Evolutionary conservation across 1,140 invertebrate species (phyloP), one percentile per base, ranked within the genome.

Genomic region (Drosophila grimshawi): DNA sequence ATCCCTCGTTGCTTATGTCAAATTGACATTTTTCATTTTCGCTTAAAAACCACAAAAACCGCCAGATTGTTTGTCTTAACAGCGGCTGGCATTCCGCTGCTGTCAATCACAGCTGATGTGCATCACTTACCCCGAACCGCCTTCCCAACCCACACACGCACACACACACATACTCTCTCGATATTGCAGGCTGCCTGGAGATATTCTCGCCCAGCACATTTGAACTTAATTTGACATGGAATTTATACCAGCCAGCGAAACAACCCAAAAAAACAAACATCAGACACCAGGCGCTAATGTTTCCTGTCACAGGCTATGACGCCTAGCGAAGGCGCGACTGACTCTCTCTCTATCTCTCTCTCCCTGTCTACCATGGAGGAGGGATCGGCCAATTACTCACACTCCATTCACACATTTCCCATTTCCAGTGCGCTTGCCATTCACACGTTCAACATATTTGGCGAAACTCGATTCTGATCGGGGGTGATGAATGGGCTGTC

Each of bases 61-160:
- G 74, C 59, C 78, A 86, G 75, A 86, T 86, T 86, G 81, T 81
- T 85, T 86, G 82, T 86, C 81, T 81, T 75, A 86, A 81, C 82
- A 75, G 74, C 77, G 53, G 62, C 46, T 53, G 75, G 48, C 59
- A 76, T 76, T 59, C 65, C 78, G 53, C 37, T 45, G 55, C 80
- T 83, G 83, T 86, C 83, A 86, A 86, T 86, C 83, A 86, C 68
- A 63, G 48, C 52, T 43, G 76, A 71, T 75, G 62, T 61, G 63
- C 51, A 19, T 19, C 19, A 8, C n/a, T n/a, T 32, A 32, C 11
- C 8, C 5, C 19, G n/a, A 19, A 8, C 5, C 3, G n/a, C n/a
- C 27, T 6, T 5, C 19, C 19, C 19, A 19, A 19, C 19, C 19
- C 19, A 19, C 19, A 19, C 19, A 19, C 19, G 19, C 19, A 19